Evolutionary conservation across 1,140 invertebrate species (phyloP).

Genomic region (Aphis gossypii): DNA sequence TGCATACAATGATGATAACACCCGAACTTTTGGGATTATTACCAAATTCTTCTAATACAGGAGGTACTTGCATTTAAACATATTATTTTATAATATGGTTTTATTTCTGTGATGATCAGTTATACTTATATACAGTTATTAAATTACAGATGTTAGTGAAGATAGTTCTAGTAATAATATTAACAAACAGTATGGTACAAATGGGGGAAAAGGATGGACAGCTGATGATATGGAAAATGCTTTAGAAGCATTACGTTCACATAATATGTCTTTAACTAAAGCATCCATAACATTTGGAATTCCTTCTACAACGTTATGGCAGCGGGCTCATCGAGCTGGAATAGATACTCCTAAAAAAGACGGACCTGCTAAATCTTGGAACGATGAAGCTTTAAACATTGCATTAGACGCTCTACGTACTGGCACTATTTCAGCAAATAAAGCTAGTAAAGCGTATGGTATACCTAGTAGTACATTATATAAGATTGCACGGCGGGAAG

Average conservation of each 20-base stretch:
- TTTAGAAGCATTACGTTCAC: slow-evolving; percentile 81
- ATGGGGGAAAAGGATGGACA: slow-evolving; percentile 79
- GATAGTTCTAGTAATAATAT: slow-evolving; percentile 55
- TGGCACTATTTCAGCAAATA: slow-evolving; percentile 86
- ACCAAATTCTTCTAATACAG: slow-evolving; percentile 65
- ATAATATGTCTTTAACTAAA: slow-evolving; percentile 87
- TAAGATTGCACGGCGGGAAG: slow-evolving; percentile 87
- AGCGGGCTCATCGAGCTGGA: slow-evolving; percentile 81
- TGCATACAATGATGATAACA: slow-evolving; percentile 72
- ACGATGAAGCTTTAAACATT: slow-evolving; percentile 80
- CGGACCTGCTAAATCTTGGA: slow-evolving; percentile 85
- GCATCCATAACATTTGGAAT: slow-evolving; percentile 84
- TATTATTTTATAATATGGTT: background rate
- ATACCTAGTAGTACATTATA: slow-evolving; percentile 89
- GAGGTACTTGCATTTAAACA: slow-evolving; percentile 59
- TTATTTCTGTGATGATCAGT: background rate
- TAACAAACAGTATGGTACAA: slow-evolving; percentile 50
- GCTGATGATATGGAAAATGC: slow-evolving; percentile 88
- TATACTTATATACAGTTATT: slow-evolving; percentile 13
- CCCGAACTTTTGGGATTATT: slow-evolving; percentile 73
- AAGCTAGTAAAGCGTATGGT: slow-evolving; percentile 89
- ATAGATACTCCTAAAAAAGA: slow-evolving; percentile 92
- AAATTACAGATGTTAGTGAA: slow-evolving; percentile 48
- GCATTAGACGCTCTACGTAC: slow-evolving; percentile 81
- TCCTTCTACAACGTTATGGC: slow-evolving; percentile 88